phyloP scores from a whole-genome alignment of 2,113 vertebrate species.

The Macquaria australasica region DNA sequence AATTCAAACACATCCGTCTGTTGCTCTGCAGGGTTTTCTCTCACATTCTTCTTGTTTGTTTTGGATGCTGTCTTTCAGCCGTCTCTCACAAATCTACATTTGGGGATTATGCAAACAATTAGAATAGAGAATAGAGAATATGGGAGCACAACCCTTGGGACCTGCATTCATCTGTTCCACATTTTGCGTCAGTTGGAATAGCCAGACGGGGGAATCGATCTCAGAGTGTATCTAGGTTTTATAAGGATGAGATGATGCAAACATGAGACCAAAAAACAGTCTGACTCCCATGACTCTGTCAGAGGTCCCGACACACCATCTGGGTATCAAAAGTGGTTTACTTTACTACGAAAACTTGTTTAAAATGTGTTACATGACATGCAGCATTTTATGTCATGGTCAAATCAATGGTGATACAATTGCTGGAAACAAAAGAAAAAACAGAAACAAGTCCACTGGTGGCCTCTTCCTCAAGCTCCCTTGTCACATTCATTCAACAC shows the following conservation, averaged over 20 bases:
- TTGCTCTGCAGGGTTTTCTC: slow-evolving; percentile 33
- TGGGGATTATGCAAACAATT: slow-evolving; percentile 34
- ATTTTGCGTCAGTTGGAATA: slow-evolving; percentile 20
- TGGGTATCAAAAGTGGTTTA: neutral
- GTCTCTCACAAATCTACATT: neutral
- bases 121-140: too few relatives aligned
- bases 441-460: neutral
- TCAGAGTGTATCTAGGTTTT: slow-evolving; percentile 5
- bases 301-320: neutral
- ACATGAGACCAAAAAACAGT: neutral
- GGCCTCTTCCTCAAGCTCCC: neutral
- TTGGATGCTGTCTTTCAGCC: slow-evolving; percentile 25
- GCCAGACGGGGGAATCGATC: neutral
- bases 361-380: neutral
- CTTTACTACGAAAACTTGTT: neutral
- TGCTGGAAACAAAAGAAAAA: neutral
- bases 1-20: slow-evolving; percentile 56
- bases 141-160: neutral
- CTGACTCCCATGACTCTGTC: neutral
- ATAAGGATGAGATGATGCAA: slow-evolving; percentile 5
- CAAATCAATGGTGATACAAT: neutral
- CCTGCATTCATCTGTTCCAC: slow-evolving; percentile 21
- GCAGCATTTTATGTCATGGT: neutral
- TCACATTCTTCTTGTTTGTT: slow-evolving; percentile 26
- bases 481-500: neutral